Percentiles rank a stretch among this genome's conserved stretches.
These are phyloP conservation scores for Ptilonorhynchus violaceus DNA, from an alignment of 2,113 vertebrate species.

Conservation along the genomic window DNA sequence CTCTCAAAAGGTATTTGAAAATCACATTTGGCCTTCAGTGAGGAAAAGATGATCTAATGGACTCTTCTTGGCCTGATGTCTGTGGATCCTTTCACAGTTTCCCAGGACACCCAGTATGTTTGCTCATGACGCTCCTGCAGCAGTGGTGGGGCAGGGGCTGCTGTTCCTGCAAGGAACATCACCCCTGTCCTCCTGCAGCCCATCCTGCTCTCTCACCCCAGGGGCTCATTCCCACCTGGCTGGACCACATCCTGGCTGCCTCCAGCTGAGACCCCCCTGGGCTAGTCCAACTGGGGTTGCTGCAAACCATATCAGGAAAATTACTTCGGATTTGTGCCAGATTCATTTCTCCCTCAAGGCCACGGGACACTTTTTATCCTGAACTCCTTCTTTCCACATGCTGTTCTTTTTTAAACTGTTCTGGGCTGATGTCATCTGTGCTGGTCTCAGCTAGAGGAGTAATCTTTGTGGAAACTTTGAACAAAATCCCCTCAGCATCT, in stretches of 20 bases:
- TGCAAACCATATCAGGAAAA: neutral
- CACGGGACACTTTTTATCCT: neutral
- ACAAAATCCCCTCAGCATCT: neutral
- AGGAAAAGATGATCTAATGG: constrained; percentile 44
- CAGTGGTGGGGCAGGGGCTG: neutral
- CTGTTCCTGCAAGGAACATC: neutral
- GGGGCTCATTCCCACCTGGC: neutral
- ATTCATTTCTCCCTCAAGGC: neutral
- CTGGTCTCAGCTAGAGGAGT: neutral
- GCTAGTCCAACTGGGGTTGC: neutral
- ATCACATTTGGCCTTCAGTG: neutral
- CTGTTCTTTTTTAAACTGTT: neutral
- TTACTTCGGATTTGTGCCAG: neutral
- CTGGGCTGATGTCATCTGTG: constrained; percentile 4
- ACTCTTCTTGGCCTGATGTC: neutral
- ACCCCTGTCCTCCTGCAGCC: rapidly evolving
- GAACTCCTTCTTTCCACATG: neutral
- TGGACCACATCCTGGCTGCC: neutral
- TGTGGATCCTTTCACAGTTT: neutral
- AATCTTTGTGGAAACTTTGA: constrained; percentile 35
- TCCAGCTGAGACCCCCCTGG: neutral
- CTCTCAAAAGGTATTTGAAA: neutral
- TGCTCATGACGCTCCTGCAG: neutral
- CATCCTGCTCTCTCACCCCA: neutral
- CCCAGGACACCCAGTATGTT: neutral